Base-by-base conservation (phyloP, 2,113 vertebrate species). In the Oreochromis spilurus region DNA sequence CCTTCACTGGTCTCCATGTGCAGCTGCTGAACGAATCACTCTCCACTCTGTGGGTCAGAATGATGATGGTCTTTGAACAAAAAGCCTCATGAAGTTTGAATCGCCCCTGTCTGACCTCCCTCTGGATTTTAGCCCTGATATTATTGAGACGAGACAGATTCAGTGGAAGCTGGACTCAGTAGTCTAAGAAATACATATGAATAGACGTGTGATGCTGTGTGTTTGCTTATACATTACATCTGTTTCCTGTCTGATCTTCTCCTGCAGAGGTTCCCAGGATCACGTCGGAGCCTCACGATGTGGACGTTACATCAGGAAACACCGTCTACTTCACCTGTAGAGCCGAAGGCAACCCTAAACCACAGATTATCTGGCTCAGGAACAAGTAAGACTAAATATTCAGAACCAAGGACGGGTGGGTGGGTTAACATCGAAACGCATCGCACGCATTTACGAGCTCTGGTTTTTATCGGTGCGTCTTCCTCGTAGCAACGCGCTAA, bases 281-380 rank as follows among this genome's bases (percentile, higher is more conserved):
- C 96, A 99, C 98, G 2, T 99, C 98, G 9, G 97, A 99, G 94
- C 99, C 99, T 12, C 98, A 98, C 96, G 98, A 99, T 84, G 98
- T 97, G 1, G 99, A 99, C 0, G 98, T 99, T 78, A 99, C 97
- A 79, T 98, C 97, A 40, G 99, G 99, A 95, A 99, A 99, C 95
- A 99, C 99, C 0, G 99, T 99, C 85, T 99, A 99, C 95, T 99
- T 99, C 95, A 99, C 98, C 87, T 99, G 99, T 92, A 97, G 97
- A 93, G 99, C 98, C 1, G 99, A 99, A 94, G 98, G 98, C 88
- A 99, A 99, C 96, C 99, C 99, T 81, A 99, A 99, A 95, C 99
- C 99, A 36, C 98, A 99, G 97, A 99, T 99, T 93, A 99, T 99
- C 94, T 99, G 99, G 99, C 98, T 99, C 82, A 97, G 99, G 85